phyloP scores from a whole-genome alignment of 2,113 vertebrate genomes.

The Chascanopsetta lugubris region DNA sequence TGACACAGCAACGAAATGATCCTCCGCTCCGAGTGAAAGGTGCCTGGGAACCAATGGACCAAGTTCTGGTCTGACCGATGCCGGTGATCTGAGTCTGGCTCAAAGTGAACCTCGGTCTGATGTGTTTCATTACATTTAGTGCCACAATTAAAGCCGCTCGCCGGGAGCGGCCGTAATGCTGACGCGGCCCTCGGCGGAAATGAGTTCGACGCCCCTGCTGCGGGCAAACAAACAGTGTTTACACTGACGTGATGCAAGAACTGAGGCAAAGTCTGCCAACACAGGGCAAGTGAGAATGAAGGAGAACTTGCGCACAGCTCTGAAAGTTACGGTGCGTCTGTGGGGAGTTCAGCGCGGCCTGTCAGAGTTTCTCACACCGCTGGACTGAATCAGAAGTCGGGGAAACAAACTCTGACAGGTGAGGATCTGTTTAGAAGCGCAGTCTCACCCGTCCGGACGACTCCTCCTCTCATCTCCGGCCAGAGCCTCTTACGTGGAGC shows the following conservation, averaged over 20 bases:
- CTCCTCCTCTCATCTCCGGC: constrained; percentile 34
- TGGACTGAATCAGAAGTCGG: constrained; percentile 47
- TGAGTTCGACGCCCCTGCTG: too few relatives aligned
- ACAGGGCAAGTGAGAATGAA: constrained; percentile 18
- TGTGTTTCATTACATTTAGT: too few relatives aligned
- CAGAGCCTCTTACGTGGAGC: constrained; percentile 12
- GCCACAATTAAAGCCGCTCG: too few relatives aligned
- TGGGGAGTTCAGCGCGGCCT: constrained; percentile 39
- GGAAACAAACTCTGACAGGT: constrained; percentile 58
- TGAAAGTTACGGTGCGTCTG: constrained; percentile 30
- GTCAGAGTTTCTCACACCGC: constrained; percentile 39
- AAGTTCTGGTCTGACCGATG: too few relatives aligned
- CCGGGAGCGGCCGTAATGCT: too few relatives aligned
- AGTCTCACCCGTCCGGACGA: constrained; percentile 11
- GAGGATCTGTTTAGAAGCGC: constrained; percentile 39
- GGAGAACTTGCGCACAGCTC: constrained; percentile 40
- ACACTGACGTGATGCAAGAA: constrained; percentile 16
- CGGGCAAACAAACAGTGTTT: constrained; percentile 22
- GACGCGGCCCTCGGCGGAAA: too few relatives aligned
- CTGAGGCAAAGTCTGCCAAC: constrained; percentile 23
- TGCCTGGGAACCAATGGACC: too few relatives aligned
- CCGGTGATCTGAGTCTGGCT: too few relatives aligned
- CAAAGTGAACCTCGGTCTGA: too few relatives aligned
- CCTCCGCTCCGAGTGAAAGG: too few relatives aligned
- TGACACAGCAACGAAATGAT: too few relatives aligned